These are phyloP conservation scores for Ophraella communa DNA, from an alignment of 2,888 invertebrate genomes.

Conservation along the genomic window DNA sequence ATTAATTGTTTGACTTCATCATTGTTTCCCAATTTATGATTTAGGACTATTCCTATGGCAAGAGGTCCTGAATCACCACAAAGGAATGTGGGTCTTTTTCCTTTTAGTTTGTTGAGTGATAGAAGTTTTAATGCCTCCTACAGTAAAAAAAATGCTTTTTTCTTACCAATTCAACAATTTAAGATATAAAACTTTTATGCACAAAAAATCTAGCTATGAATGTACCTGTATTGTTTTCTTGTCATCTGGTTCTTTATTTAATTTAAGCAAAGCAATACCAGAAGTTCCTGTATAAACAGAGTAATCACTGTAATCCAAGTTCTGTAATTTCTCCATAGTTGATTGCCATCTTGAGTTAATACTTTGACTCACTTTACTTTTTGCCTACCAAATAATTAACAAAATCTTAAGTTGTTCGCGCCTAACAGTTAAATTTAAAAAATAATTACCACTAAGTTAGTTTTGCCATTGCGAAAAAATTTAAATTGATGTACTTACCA, in stretches of 20 bases:
- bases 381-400: conserved; percentile 50
- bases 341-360: conserved; percentile 58
- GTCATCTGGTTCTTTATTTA: conserved; percentile 58
- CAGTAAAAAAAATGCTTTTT: conserved; percentile 22
- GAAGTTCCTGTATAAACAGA: conserved; percentile 79
- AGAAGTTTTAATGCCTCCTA: conserved; percentile 56
- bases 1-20: conserved; percentile 63
- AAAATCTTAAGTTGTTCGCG: conserved; percentile 60
- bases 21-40: conserved; percentile 64
- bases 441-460: not conserved
- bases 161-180: too few species aligned
- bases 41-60: conserved; percentile 67
- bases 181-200: too few species aligned
- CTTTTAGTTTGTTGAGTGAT: conserved; percentile 59
- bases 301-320: conserved; percentile 64
- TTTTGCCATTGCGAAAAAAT: not conserved
- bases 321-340: conserved; percentile 59
- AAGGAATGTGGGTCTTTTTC: conserved; percentile 68
- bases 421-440: conserved; percentile 60
- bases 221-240: conserved; percentile 48
- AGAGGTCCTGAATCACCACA: conserved; percentile 74
- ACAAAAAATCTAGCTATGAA: too few species aligned
- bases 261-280: conserved; percentile 73
- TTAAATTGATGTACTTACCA: conserved; percentile 12
- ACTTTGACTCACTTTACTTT: conserved; percentile 21